phyloP scores from a whole-genome alignment of 2,888 invertebrate genomes.

The Lepidonotus clava region DNA sequence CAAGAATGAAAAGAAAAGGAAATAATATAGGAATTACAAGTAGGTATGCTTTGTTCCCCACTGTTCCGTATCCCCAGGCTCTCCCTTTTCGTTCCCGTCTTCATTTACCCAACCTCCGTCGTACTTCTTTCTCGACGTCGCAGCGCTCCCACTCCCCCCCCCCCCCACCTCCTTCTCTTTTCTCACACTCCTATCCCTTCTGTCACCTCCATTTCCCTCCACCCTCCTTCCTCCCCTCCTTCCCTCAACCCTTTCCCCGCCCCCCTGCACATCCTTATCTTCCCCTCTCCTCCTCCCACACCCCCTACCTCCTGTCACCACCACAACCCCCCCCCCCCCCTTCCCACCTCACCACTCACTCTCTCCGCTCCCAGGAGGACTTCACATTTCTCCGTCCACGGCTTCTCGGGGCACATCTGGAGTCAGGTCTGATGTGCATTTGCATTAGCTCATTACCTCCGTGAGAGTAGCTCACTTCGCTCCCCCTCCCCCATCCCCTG shows the following conservation, averaged over 20 bases:
- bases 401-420: neutral
- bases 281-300: neutral
- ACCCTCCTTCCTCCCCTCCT: neutral
- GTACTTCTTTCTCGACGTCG: neutral
- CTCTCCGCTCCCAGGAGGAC: neutral
- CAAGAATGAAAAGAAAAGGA: too few relatives aligned
- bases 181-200: neutral
- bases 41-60: too few relatives aligned
- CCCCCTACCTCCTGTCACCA: too few relatives aligned
- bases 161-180: neutral
- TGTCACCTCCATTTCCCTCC: neutral
- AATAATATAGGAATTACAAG: too few relatives aligned
- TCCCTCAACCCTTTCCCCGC: neutral
- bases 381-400: neutral
- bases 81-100: too few relatives aligned
- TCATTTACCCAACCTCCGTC: too few relatives aligned
- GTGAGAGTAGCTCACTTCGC: neutral
- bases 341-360: too few relatives aligned
- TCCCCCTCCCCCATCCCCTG: neutral
- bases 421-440: conserved; percentile 27
- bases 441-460: conserved; percentile 46
- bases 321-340: too few relatives aligned
- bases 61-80: too few relatives aligned
- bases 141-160: neutral
- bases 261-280: neutral